Evolutionary conservation across 2,888 invertebrate species (phyloP).

Genomic region (Osmoderma eremita): DNA sequence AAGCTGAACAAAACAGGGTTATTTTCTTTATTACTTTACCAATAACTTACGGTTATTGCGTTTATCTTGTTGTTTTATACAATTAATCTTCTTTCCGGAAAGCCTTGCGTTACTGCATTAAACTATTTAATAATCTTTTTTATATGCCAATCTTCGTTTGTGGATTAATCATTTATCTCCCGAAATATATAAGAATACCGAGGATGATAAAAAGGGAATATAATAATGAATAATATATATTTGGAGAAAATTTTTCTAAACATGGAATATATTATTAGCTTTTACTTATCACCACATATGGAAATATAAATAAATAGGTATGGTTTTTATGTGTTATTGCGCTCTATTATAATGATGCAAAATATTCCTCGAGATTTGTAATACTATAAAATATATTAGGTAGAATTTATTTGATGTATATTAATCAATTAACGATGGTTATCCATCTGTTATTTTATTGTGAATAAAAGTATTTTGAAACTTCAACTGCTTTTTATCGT

Average conservation of each 20-base stretch:
- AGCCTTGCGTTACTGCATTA: constrained; percentile 24
- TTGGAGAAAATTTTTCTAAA: constrained; percentile 40
- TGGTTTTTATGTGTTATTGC: constrained; percentile 46
- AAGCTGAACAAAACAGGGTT: constrained; percentile 27
- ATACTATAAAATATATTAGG: constrained; percentile 45
- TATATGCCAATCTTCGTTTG: constrained; percentile 32
- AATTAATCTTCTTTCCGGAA: constrained; percentile 26
- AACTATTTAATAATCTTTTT: constrained; percentile 27
- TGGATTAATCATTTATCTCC: constrained; percentile 30
- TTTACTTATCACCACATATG: constrained; percentile 46
- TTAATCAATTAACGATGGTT: constrained; percentile 49
- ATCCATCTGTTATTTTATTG: constrained; percentile 50
- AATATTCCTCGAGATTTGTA: constrained; percentile 44
- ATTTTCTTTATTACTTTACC: constrained; percentile 28
- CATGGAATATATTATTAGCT: constrained; percentile 46
- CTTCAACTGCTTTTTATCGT: no score
- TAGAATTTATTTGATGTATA: constrained; percentile 51
- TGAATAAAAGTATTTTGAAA: constrained; percentile 49
- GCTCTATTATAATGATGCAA: constrained; percentile 44
- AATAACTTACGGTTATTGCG: constrained; percentile 19
- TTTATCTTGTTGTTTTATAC: constrained; percentile 16
- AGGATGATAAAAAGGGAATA: constrained; percentile 30
- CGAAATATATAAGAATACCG: constrained; percentile 18
- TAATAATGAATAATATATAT: constrained; percentile 33
- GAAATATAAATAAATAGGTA: constrained; percentile 46